Evolutionary conservation across 1,140 invertebrate species (phyloP).

Genomic region (Eupeodes corollae): DNA sequence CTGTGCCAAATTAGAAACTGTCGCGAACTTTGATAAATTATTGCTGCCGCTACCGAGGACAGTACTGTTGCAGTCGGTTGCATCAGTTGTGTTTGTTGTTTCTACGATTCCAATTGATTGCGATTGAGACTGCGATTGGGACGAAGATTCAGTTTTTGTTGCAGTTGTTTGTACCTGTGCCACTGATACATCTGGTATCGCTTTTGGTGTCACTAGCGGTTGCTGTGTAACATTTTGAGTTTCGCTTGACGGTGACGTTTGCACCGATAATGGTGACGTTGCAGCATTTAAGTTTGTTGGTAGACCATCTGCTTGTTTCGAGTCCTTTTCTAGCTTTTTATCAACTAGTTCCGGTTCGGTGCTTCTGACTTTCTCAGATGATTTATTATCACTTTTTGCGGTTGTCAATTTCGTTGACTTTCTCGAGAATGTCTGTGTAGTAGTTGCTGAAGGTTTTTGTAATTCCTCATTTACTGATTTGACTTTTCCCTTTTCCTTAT

Average conservation of each 20-base stretch:
- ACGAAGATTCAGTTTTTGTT: conserved; percentile 9
- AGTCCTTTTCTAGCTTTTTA: neutral
- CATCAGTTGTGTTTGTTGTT: conserved; percentile 17
- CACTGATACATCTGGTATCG: neutral
- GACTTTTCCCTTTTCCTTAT: no score
- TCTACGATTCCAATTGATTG: conserved; percentile 3
- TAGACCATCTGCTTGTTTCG: neutral
- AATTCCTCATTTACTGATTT: no score
- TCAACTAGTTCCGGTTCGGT: neutral
- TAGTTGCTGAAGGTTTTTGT: neutral
- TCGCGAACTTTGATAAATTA: conserved; percentile 38
- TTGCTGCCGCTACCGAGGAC: conserved; percentile 9
- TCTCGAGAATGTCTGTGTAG: neutral
- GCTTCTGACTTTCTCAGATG: neutral
- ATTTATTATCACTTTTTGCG: neutral
- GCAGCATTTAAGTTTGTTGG: no score
- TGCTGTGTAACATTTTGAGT: conserved; percentile 1
- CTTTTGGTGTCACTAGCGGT: conserved; percentile 7
- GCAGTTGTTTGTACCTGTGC: conserved; percentile 6
- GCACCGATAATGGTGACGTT: neutral
- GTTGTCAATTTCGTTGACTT: neutral
- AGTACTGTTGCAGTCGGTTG: conserved; percentile 9
- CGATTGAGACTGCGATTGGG: conserved; percentile 2
- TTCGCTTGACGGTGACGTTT: neutral
- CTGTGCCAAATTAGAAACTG: conserved; percentile 21